Conservation (phyloP, 1,140 invertebrate genomes). For the Littorina saxatilis region DNA sequence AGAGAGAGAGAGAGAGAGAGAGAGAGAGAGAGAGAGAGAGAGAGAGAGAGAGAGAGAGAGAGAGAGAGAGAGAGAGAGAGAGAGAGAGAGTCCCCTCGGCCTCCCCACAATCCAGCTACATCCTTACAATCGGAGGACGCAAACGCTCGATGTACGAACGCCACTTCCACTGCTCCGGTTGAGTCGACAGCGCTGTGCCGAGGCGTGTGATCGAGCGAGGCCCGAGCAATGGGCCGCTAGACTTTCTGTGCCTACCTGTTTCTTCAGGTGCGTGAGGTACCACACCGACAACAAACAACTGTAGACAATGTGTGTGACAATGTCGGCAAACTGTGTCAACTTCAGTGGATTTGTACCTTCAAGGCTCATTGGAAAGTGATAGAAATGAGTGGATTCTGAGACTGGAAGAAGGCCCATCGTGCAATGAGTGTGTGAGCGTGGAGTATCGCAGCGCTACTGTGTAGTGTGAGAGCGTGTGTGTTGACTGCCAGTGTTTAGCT, state of each 20-base stretch:
- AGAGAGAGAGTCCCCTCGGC: neutral
- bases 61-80: constrained; percentile 12
- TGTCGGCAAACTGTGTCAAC: neutral
- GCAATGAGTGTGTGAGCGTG: constrained; percentile 17
- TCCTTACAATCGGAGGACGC: neutral
- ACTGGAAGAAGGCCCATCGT: neutral
- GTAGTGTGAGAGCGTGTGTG: constrained; percentile 20
- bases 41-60: constrained; percentile 15
- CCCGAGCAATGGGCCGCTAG: too few species aligned
- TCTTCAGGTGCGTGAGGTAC: neutral
- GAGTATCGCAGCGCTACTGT: neutral
- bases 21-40: constrained; percentile 15
- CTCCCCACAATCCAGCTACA: neutral
- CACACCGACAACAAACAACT: too few species aligned
- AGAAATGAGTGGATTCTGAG: neutral
- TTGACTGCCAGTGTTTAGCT: neutral
- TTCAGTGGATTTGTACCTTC: neutral
- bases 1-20: constrained; percentile 3
- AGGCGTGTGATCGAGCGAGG: neutral
- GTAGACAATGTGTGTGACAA: neutral
- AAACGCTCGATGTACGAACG: neutral
- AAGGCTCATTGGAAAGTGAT: neutral
- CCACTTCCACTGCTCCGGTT: neutral
- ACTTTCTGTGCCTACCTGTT: constrained; percentile 8
- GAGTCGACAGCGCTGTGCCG: neutral